Evolutionary conservation across 2,888 invertebrate species (phyloP).

Genomic region (Trisateles emortualis): DNA sequence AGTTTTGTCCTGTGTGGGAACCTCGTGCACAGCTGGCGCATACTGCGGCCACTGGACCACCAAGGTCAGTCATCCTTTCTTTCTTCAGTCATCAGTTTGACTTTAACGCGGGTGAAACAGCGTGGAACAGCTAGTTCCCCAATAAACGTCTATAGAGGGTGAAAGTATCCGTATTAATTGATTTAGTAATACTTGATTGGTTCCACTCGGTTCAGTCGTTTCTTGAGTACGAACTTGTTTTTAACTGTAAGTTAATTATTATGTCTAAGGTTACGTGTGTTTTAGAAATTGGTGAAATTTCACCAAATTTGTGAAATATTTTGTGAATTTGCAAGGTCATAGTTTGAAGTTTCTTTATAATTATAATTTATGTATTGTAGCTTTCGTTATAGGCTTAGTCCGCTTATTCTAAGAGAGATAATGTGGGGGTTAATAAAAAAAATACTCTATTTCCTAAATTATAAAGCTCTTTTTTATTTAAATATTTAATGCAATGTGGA

Average conservation of each 20-base stretch:
- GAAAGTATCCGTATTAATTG: conserved; percentile 16
- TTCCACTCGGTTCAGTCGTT: conserved; percentile 5
- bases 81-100: too few relatives aligned
- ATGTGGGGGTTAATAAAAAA: too few relatives aligned
- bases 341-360: not conserved
- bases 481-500: too few relatives aligned
- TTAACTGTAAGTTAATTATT: conserved; percentile 17
- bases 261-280: conserved; percentile 20
- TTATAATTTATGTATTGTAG: not conserved
- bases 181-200: conserved; percentile 14
- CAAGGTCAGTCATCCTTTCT: too few relatives aligned
- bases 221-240: conserved; percentile 20
- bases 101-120: too few relatives aligned
- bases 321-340: conserved; percentile 8
- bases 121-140: too few relatives aligned
- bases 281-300: conserved; percentile 21
- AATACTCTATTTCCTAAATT: too few relatives aligned
- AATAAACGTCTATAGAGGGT: conserved; percentile 12
- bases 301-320: not conserved
- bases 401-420: too few relatives aligned
- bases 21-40: too few relatives aligned
- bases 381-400: not conserved
- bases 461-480: too few relatives aligned
- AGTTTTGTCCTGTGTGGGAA: too few relatives aligned
- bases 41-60: too few relatives aligned